Conservation (phyloP, 2,113 vertebrate species). For the Albula glossodonta region DNA sequence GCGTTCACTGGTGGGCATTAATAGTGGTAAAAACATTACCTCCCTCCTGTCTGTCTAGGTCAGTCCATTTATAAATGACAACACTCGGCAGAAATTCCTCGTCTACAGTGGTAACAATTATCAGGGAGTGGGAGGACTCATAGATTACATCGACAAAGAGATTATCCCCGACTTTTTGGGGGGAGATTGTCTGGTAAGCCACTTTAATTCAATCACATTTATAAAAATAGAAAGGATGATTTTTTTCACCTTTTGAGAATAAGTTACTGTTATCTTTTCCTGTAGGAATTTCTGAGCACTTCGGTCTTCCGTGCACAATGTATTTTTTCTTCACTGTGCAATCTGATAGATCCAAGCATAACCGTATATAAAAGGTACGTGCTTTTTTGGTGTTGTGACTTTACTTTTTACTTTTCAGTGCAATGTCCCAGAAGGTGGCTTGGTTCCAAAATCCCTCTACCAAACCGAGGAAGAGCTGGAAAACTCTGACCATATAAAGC, state of each 20-base stretch:
- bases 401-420: slow-evolving; percentile 60
- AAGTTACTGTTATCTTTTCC: not conserved
- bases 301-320: not conserved
- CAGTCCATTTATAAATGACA: slow-evolving; percentile 84
- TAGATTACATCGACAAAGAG: slow-evolving; percentile 77
- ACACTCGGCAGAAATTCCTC: slow-evolving; percentile 80
- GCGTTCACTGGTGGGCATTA: not conserved
- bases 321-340: not conserved
- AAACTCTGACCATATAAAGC: slow-evolving; percentile 67
- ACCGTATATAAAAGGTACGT: not conserved
- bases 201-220: slow-evolving; percentile 12
- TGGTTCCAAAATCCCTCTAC: slow-evolving; percentile 79
- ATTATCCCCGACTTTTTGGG: slow-evolving; percentile 83
- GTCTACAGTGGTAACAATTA: slow-evolving; percentile 82
- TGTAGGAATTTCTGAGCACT: not conserved
- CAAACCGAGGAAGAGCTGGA: slow-evolving; percentile 71
- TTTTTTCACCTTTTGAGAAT: not conserved
- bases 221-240: not conserved
- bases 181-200: slow-evolving; percentile 78
- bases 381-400: not conserved
- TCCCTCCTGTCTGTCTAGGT: slow-evolving; percentile 57
- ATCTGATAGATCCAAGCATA: not conserved
- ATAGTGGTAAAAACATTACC: not conserved
- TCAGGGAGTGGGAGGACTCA: slow-evolving; percentile 77
- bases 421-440: slow-evolving; percentile 77